Conservation (phyloP, 2,797 vertebrate species). For the Sebastes dallii region DNA sequence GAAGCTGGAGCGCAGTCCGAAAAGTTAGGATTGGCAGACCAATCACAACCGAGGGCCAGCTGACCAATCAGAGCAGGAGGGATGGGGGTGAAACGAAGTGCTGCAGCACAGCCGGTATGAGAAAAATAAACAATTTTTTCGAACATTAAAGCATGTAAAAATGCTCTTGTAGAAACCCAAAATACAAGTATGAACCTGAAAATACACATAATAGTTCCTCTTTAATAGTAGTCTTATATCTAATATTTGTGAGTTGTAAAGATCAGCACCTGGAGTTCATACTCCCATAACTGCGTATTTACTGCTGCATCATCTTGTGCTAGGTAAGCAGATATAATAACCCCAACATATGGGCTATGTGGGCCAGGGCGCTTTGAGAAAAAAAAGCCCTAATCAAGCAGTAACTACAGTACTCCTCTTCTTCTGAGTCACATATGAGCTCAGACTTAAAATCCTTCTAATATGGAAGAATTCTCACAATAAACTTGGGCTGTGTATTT, state of each 20-base stretch:
- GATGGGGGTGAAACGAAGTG: too few relatives aligned
- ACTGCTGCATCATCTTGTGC: conserved; percentile 13
- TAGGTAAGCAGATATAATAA: conserved; percentile 18
- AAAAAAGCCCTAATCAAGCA: not conserved
- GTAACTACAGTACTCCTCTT: not conserved
- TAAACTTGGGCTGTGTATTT: not conserved
- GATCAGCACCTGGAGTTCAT: conserved; percentile 8
- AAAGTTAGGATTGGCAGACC: too few relatives aligned
- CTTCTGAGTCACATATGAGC: not conserved
- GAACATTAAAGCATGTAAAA: too few relatives aligned
- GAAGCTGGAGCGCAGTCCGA: too few relatives aligned
- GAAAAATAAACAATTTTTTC: too few relatives aligned
- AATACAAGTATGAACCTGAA: too few relatives aligned
- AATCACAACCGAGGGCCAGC: too few relatives aligned
- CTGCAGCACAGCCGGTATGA: too few relatives aligned
- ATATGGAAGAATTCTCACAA: not conserved
- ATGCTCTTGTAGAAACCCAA: too few relatives aligned
- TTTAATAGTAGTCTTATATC: not conserved
- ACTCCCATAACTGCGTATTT: conserved; percentile 9
- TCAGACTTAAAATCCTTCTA: not conserved
- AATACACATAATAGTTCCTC: too few relatives aligned
- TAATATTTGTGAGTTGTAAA: not conserved
- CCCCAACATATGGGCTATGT: conserved; percentile 38
- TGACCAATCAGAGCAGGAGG: too few relatives aligned
- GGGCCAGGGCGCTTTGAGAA: not conserved